Evolutionary conservation across 1,140 invertebrate species (phyloP), one percentile per base, ranked within the genome.

Genomic region (Sinonovacula constricta): DNA sequence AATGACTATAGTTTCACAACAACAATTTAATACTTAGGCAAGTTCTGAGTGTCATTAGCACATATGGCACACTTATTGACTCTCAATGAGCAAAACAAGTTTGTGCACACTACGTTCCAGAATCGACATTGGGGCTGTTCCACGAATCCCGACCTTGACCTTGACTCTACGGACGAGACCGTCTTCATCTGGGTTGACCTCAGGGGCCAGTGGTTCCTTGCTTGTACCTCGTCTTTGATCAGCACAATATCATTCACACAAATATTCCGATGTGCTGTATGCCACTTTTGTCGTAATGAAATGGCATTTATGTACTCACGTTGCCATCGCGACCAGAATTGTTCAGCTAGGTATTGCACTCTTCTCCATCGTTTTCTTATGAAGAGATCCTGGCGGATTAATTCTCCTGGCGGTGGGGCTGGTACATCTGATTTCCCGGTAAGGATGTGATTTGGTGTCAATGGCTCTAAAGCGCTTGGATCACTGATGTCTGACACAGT

Each of bases 301-400:
- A 79, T 36, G 22, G 62, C 39, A 0, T 34, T 24, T 0, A 85
- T 24, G 28, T 80, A 80, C 39, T 80, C 77, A 14, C 24, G 39
- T 68, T 67, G 79, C 82, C 77, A 83, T 30, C 79, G 33, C 15
- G 71, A 56, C 79, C 77, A 85, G 71, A 85, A 81, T 49, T 79
- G 57, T 49, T 83, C 26, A 26, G 60, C 18, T 0, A 80, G 18
- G 63, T 78, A 81, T 45, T 85, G 79, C 0, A 83, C 81, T 18
- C 75, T 1, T 74, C 81, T 60, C 83, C 81, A 83, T 36, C 81
- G 56, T 67, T 84, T 81, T 33, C 69, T 54, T 15, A 76, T 7
- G 56, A 74, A 84, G 2, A 84, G 14, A 36, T 82, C 83, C 34
- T 70, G 54, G 4, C 63, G 56, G 15, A 56, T 18, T 33, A 82